Base-by-base conservation (phyloP, 2,113 vertebrate species). In the Spilogale gracilis region DNA sequence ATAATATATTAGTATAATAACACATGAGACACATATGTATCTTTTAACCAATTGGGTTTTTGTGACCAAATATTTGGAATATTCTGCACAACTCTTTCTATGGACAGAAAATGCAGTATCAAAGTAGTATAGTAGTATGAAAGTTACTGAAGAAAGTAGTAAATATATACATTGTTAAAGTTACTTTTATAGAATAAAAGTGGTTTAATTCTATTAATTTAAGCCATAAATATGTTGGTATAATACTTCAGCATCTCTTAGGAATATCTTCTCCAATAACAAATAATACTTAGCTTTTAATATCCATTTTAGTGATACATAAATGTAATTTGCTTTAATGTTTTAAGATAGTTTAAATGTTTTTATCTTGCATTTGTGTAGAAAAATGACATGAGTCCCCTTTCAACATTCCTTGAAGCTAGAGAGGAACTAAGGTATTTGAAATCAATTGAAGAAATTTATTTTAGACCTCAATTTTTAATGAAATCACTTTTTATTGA, bases 381-480 rank as follows among this genome's bases (percentile, higher is more conserved):
- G 12, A 54, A 95, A 84, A 78, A 89, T 61, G 14, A 87, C 23
- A 13, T 1, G 54, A 45, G 6, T 84, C 45, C 27, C 38, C 45
- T 91, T 97, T 89, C 32, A 93, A 65, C 9, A 67, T 86, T 43
- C 20, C 65, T 85, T 94, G 78, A 91, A 69, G 10, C 23, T 69
- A 58, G 2, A 89, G 12, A 67, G 25, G 1, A 52, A 7, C 6
- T 60, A 69, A 89, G 0, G 9, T 56, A 83, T 45, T 82, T 97
- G 45, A 97, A 93, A 60, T 65, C 43, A 93, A 91, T 43, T 60
- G 54, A 94, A 95, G n/a, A 89, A 93, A 65, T 45, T 69, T 85
- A 80, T 32, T 76, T 95, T 71, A 94, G 23, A 76, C 6, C 43
- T 81, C 8, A 32, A 54, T 25, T 92, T 97, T 94, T 17, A 69